A percentile compares a stretch with the other conserved stretches of the same genome.
Conservation (phyloP, 2,888 invertebrate species). For the Prosopocoilus inquinatus region DNA sequence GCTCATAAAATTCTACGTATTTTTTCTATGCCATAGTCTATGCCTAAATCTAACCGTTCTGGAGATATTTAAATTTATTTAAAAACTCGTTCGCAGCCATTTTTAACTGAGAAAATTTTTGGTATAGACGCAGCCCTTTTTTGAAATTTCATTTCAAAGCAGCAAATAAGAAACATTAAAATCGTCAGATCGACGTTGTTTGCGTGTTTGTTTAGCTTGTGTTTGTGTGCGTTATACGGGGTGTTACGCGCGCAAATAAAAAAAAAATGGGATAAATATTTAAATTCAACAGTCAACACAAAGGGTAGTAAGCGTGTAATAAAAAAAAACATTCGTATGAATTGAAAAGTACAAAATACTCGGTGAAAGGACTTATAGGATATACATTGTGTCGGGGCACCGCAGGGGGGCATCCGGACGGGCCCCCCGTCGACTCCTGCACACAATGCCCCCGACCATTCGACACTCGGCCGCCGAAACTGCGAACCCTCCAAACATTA, state of each 20-base stretch:
- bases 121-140: too few species aligned
- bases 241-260: not conserved
- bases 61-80: too few species aligned
- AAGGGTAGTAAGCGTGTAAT: slow-evolving; percentile 1
- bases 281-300: not conserved
- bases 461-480: slow-evolving; percentile 34
- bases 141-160: too few species aligned
- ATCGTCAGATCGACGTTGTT: not conserved
- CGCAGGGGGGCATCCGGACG: slow-evolving; percentile 38
- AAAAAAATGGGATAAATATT: not conserved
- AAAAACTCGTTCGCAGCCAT: too few species aligned
- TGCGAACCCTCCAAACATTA: slow-evolving; percentile 38
- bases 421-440: slow-evolving; percentile 36
- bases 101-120: too few species aligned
- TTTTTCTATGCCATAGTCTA: too few species aligned
- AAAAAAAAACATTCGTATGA: slow-evolving; percentile 20
- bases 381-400: slow-evolving; percentile 38
- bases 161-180: too few species aligned
- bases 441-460: slow-evolving; percentile 39
- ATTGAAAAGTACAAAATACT: slow-evolving; percentile 21
- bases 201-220: too few species aligned
- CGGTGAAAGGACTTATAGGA: slow-evolving; percentile 23
- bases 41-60: too few species aligned
- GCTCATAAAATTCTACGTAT: too few species aligned
- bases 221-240: too few species aligned